Conservation (phyloP, 1,140 invertebrate genomes). For the Heliconius hermathena region DNA sequence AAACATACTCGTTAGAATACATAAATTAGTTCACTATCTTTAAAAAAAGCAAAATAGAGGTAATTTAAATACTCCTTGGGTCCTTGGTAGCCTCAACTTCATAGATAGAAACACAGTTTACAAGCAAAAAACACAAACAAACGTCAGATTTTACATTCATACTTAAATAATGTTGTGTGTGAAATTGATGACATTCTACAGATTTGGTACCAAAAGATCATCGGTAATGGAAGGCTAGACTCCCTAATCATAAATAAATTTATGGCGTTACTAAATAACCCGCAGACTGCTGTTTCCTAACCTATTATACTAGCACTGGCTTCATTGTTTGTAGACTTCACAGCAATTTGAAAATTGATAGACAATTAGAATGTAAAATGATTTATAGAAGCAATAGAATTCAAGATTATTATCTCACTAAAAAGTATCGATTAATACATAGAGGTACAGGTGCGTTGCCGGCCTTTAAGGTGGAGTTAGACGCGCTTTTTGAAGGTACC, state of each 20-base stretch:
- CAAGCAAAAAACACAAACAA: background rate
- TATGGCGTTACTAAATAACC: conserved; percentile 21
- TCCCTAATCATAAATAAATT: conserved; percentile 8
- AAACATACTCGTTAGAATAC: background rate
- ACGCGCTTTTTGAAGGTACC: too few relatives aligned
- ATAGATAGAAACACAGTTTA: background rate
- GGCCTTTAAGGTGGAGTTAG: too few relatives aligned
- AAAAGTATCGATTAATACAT: too few relatives aligned
- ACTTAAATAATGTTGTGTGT: background rate
- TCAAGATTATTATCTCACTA: background rate
- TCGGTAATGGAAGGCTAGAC: conserved; percentile 23
- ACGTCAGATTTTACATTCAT: background rate
- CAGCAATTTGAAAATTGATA: conserved; percentile 11
- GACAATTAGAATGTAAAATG: background rate
- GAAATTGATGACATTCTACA: conserved; percentile 12
- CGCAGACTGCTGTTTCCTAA: conserved; percentile 10
- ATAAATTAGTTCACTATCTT: conserved; percentile 29
- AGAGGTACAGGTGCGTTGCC: too few relatives aligned
- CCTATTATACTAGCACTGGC: conserved; percentile 22
- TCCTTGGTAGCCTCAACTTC: background rate
- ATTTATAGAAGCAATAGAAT: background rate
- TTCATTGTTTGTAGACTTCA: conserved; percentile 17
- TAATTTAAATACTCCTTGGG: conserved; percentile 18
- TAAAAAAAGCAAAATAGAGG: conserved; percentile 26
- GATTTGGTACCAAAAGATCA: conserved; percentile 30